Evolutionary conservation across 2,888 invertebrate species (phyloP).

Genomic region (Phortica okadai): DNA sequence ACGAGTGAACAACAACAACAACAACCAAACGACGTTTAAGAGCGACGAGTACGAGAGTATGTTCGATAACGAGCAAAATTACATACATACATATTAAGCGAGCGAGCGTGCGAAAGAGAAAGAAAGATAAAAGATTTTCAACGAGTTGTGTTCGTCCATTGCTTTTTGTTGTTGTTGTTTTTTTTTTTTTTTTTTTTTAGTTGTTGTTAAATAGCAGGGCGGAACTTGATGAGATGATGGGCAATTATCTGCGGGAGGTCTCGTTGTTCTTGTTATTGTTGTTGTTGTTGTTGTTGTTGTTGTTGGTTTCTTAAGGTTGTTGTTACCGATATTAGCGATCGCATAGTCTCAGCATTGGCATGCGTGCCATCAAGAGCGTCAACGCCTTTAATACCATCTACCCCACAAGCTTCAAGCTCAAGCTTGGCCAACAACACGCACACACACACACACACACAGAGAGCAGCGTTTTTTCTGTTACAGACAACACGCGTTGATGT

Average conservation of each 20-base stretch:
- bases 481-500: constrained; percentile 3
- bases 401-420: constrained; percentile 28
- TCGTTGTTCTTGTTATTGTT: constrained; percentile 29
- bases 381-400: constrained; percentile 54
- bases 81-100: too few species aligned
- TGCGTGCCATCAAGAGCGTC: constrained; percentile 66
- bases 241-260: constrained; percentile 76
- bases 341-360: constrained; percentile 47
- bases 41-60: not conserved
- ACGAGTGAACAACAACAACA: constrained; percentile 24
- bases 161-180: constrained; percentile 24
- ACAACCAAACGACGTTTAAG: not conserved
- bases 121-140: not conserved
- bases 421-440: constrained; percentile 16
- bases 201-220: constrained; percentile 74
- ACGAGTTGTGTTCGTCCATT: not conserved
- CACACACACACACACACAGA: constrained; percentile 22
- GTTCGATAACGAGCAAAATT: too few species aligned
- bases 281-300: constrained; percentile 36
- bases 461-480: not conserved
- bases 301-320: constrained; percentile 24
- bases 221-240: constrained; percentile 75
- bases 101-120: not conserved
- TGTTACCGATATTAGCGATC: constrained; percentile 32
- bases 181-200: constrained; percentile 54